These are phyloP conservation scores for Aselliscus stoliczkanus DNA, from an alignment of 2,797 vertebrate genomes.

Conservation along the genomic window DNA sequence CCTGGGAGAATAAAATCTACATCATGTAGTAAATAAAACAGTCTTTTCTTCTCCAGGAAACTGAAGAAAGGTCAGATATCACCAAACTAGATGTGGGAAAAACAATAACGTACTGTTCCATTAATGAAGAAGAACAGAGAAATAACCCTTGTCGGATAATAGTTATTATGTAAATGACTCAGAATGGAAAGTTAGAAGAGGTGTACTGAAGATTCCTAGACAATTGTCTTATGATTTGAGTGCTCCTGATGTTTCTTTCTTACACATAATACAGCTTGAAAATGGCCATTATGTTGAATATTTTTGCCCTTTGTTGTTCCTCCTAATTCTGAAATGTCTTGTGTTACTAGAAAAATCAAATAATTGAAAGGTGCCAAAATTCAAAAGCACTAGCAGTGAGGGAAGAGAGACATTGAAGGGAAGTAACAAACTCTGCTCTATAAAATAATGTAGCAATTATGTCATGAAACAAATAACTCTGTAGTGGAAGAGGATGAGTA, in stretches of 20 bases:
- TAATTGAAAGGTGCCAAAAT: neutral
- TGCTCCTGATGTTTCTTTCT: neutral
- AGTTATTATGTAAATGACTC: conserved; percentile 8
- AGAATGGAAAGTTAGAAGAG: neutral
- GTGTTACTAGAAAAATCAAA: neutral
- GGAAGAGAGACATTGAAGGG: neutral
- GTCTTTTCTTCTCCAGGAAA: conserved; percentile 16
- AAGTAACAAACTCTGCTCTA: neutral
- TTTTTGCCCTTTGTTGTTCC: neutral
- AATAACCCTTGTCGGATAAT: neutral
- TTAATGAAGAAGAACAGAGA: neutral
- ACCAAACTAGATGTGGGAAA: neutral
- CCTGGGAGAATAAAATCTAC: neutral
- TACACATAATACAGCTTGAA: neutral
- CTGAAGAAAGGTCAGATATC: neutral
- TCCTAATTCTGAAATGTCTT: neutral
- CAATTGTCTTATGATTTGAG: neutral
- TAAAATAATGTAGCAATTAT: neutral
- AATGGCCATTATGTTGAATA: neutral
- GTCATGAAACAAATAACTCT: neutral
- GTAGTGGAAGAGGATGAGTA: accelerated
- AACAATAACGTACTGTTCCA: neutral
- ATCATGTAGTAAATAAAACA: conserved; percentile 37
- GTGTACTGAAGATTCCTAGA: neutral
- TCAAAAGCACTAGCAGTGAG: neutral